phyloP scores from a whole-genome alignment of 2,113 vertebrate species.

The Lynx canadensis region DNA sequence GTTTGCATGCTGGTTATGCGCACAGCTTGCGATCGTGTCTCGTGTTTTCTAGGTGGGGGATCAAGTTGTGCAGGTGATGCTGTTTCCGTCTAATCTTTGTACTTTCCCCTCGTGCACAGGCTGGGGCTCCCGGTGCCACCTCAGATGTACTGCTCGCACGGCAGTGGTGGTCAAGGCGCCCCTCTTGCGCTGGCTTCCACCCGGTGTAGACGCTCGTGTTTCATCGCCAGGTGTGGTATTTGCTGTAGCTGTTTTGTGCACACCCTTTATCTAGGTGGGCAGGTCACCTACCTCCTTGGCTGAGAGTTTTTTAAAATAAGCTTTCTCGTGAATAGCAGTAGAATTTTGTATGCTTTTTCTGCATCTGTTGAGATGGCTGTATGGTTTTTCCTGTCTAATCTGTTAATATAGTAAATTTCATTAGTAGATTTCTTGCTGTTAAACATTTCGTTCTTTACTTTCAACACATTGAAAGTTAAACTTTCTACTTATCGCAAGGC shows the following conservation, averaged over 20 bases:
- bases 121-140: accelerated
- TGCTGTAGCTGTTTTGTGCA: accelerated
- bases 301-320: neutral
- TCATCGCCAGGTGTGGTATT: neutral
- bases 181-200: neutral
- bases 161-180: accelerated
- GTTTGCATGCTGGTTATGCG: neutral
- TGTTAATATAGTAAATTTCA: neutral
- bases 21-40: neutral
- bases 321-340: accelerated
- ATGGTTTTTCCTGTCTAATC: accelerated
- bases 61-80: neutral
- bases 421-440: neutral
- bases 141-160: accelerated
- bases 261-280: neutral
- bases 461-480: neutral
- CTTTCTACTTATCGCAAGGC: neutral
- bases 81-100: neutral
- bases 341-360: neutral
- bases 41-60: neutral
- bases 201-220: no score
- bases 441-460: neutral
- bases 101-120: accelerated
- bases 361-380: neutral
- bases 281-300: accelerated